Evolutionary conservation across 2,888 invertebrate species (phyloP), one percentile per base, ranked within the genome.

Genomic region (Pterobdella sp.): DNA sequence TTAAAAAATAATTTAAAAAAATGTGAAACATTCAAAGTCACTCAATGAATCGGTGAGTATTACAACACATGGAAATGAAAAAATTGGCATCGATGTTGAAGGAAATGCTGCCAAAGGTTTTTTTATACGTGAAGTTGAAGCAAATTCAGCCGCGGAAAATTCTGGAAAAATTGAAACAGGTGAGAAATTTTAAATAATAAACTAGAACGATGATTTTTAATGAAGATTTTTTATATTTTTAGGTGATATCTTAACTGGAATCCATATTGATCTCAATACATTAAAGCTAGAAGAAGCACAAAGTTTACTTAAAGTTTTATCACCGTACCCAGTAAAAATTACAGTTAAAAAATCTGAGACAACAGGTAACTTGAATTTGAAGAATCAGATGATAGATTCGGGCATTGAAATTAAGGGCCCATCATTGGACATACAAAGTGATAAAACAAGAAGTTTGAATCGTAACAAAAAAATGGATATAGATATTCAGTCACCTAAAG

Each of bases 321-420:
- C 70, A 35, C 71, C 74, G 56, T 74, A 71, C 70, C 74, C 74
- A 65, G 74, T 74, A 34, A 74, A 74, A 42, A 69, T 74, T 18
- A 68, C 63, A n/a, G 56, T 74, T 37, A 73, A 69, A 68, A 68
- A 69, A 49, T 10, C 65, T 26, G 49, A 35, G 3, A 68, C 32
- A 49, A 3, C 0, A 18, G 60, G n/a, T 3, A 56, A n/a, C n/a
- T n/a, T 56, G 60, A 56, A 56, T 22, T 7, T n/a, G 3, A n/a
- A n/a, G n/a, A 52, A 56, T 68, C 37, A 56, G 32, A 71, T 71
- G 71, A 35, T 60, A n/a, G 71, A 71, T 56, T 71, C 71, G 26
- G 71, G 71, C 2, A 71, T 71, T 18, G 71, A 71, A 71, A 71
- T 71, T 29, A 71, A 71, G 35, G 71, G 71, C 22, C 71, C 71